Percentiles rank a stretch among this genome's conserved stretches.
These are phyloP conservation scores for Calliphora vomitoria DNA, from an alignment of 2,888 invertebrate genomes.

Conservation along the genomic window DNA sequence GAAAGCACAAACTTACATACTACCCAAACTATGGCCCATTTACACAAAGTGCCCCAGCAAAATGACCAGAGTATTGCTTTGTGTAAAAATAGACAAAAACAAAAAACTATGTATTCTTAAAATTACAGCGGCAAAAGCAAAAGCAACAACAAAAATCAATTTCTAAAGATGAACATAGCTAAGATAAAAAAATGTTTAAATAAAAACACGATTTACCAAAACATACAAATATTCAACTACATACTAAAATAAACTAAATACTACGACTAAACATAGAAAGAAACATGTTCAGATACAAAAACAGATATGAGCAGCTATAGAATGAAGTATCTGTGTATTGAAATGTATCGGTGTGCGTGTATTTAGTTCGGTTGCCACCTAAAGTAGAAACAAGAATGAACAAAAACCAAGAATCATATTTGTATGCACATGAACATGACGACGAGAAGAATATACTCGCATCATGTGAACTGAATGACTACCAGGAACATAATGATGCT, in stretches of 20 bases:
- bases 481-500: constrained; percentile 61
- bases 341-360: neutral
- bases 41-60: neutral
- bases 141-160: neutral
- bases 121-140: neutral
- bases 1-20: too few species aligned
- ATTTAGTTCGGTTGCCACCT: neutral
- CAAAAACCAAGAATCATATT: constrained; percentile 14
- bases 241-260: neutral
- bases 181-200: constrained; percentile 4
- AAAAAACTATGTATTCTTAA: neutral
- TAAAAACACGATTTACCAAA: neutral
- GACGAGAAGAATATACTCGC: neutral
- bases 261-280: constrained; percentile 15
- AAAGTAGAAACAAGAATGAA: constrained; percentile 11
- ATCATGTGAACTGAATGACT: constrained; percentile 52
- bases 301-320: neutral
- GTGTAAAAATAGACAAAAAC: neutral
- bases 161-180: neutral
- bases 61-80: neutral
- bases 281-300: constrained; percentile 6
- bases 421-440: constrained; percentile 13
- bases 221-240: neutral
- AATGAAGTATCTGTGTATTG: neutral
- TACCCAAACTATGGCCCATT: neutral